Evolutionary conservation across 2,797 vertebrate species (phyloP).

Genomic region (Falco novaeseelandiae): DNA sequence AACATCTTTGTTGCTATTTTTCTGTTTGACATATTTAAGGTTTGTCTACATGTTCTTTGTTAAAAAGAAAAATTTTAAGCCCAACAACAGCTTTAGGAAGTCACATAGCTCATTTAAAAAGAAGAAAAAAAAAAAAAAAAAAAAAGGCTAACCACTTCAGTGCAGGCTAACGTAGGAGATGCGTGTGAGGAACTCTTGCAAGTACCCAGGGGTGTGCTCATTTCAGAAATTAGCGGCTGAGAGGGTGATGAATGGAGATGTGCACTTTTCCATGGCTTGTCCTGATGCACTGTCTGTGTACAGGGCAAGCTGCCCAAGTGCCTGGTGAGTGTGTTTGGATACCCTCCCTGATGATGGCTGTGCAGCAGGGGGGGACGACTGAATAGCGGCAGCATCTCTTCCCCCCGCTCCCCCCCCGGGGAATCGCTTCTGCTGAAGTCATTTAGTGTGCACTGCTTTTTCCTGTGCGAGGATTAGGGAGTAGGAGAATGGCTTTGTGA

Average conservation of each 20-base stretch:
- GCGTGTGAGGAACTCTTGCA: not conserved
- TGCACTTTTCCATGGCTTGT: not conserved
- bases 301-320: not conserved
- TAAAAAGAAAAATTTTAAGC: not conserved
- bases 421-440: slow-evolving; percentile 75
- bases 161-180: fast-evolving
- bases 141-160: not conserved
- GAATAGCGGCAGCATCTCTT: slow-evolving; percentile 38
- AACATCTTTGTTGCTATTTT: not conserved
- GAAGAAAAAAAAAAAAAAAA: not conserved
- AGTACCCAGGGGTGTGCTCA: not conserved
- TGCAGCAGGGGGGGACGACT: not conserved
- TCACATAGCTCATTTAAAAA: not conserved
- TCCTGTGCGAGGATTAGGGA: slow-evolving; percentile 78
- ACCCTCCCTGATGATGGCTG: slow-evolving; percentile 15
- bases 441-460: slow-evolving; percentile 67
- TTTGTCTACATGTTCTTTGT: not conserved
- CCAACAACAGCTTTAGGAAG: not conserved
- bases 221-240: not conserved
- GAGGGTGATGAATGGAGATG: not conserved
- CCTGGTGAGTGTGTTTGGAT: not conserved
- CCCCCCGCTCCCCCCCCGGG: slow-evolving; percentile 57
- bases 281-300: not conserved
- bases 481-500: slow-evolving; percentile 79
- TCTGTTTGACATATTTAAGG: not conserved